phyloP scores from a whole-genome alignment of 2,797 vertebrate species.

The Thunnus albacares region DNA sequence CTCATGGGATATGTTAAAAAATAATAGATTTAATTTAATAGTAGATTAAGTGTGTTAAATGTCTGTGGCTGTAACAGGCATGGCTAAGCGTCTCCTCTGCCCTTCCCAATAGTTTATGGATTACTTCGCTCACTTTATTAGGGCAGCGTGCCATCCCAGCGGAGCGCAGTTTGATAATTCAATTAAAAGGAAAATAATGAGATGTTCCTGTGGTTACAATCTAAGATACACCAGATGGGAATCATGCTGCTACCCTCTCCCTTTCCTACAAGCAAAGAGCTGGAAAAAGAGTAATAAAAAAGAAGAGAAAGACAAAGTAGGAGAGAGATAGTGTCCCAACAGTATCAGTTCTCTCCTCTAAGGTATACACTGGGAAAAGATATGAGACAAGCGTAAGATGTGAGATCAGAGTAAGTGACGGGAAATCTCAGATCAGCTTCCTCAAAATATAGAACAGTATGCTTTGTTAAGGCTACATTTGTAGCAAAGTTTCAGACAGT shows the following conservation, averaged over 20 bases:
- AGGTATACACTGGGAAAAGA: conserved; percentile 46
- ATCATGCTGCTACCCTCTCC: conserved; percentile 38
- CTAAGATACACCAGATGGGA: conserved; percentile 59
- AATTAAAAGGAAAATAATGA: conserved; percentile 78
- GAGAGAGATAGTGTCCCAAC: conserved; percentile 20
- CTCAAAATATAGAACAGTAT: conserved; percentile 50
- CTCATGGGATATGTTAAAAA: conserved; percentile 75
- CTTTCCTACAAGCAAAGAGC: conserved; percentile 36
- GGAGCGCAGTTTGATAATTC: conserved; percentile 79
- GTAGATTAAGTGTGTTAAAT: conserved; percentile 83
- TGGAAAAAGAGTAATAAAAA: conserved; percentile 15
- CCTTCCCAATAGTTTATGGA: conserved; percentile 75
- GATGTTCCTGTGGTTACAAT: conserved; percentile 71
- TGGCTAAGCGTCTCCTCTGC: conserved; percentile 76
- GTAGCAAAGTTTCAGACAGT: conserved; percentile 43
- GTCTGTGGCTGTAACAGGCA: conserved; percentile 79
- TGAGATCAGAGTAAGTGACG: conserved; percentile 52
- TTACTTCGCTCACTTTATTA: conserved; percentile 76
- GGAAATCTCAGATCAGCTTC: conserved; percentile 52
- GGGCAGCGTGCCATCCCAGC: conserved; percentile 62
- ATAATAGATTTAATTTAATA: conserved; percentile 83
- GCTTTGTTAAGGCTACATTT: conserved; percentile 33
- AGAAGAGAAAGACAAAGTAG: conserved; percentile 9
- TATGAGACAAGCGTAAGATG: conserved; percentile 31
- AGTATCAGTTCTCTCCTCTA: conserved; percentile 42